Evolutionary conservation across 2,888 invertebrate genomes (phyloP), one percentile per base, ranked within the genome.

Genomic region (Xanthorhoe designata): DNA sequence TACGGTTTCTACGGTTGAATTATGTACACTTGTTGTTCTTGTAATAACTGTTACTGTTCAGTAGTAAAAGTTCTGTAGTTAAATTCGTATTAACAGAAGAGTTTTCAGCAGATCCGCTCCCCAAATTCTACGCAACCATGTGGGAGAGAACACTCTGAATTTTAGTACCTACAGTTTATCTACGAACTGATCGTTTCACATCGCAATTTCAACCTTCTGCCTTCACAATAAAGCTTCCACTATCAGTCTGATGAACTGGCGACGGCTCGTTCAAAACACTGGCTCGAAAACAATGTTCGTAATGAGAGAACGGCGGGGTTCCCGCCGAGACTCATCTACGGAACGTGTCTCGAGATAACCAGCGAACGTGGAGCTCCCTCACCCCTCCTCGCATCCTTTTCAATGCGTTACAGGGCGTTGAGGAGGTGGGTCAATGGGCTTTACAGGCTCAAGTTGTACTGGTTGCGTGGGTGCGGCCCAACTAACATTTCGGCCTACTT

Each of bases 401-500:
- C 72, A 76, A 74, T 68, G 74, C 56, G 61, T 32, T 56, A 56
- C 72, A 75, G 76, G 81, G 80, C 77, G 72, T 65, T 69, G 75
- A 70, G 78, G 75, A 79, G 84, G 84, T 79, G 78, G 84, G 85
- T 87, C 84, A 87, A 84, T 84, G 82, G 82, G 82, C 78, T 78
- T 78, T 77, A 79, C 77, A 75, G 81, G 84, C 75, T 84, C 86
- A 77, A 55, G 56, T 52, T 74, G 68, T 62, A 68, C 71, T 83
- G 83, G 85, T 61, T 74, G 83, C 77, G 84, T 81, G 79, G 82
- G 83, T 74, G 82, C 77, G 79, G 75, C 75, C 78, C 78, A 74
- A 83, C 82, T 77, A 78, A 81, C 82, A 83, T 82, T 83, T 83
- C 80, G 82, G 81, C 85, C 86, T 88, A 86, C 84, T 87, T 84